Base-by-base conservation (phyloP, 92 coral and sea anemone species). In the Chrysogorgia sp. region DNA sequence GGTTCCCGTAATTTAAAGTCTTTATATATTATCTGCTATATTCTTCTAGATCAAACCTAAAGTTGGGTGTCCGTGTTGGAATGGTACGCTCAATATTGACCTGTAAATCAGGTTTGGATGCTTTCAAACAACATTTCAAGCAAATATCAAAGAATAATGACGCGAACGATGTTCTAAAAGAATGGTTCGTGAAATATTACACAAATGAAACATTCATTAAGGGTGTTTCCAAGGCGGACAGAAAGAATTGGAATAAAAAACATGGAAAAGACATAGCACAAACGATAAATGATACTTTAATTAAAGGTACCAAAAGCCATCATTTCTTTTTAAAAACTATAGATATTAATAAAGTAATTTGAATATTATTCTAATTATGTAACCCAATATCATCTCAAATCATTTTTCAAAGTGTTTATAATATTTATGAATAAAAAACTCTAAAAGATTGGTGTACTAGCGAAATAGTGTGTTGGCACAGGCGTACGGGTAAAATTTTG, bases 61-160 rank as follows among this genome's bases (percentile, higher is more conserved):
- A 92, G 72, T 82, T 75, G 40, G 97, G 97, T 35, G 97, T 92
- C n/a, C 76, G 61, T 21, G 70, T 83, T 15, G 97, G 97, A 24
- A 88, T 90, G 97, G 89, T 92, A 17, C 97, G 97, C 23, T 85
- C 97, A 30, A 83, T 56, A 12, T 61, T 80, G 22, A 94, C 90
- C 77, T 92, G 97, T 35, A 59, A 68, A 33, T 84, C 97, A 31
- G 94, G 97, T 7, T 83, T 85, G 2, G 81, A 88, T 62, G 97
- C 97, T 9, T 75, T 92, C 43, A 92, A 88, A 69, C 90, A 90
- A 67, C 67, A 67, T 1, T 92, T 81, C 83, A 84, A 74, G 31
- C 75, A 85, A 4, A 77, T 88, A 25, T 71, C 89, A 9, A 58
- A 67, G 31, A 86, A 88, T 68, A 84, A 84, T 66, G 63, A 71